phyloP scores from a whole-genome alignment of 2,797 vertebrate species.

The Lepus oiostolus region DNA sequence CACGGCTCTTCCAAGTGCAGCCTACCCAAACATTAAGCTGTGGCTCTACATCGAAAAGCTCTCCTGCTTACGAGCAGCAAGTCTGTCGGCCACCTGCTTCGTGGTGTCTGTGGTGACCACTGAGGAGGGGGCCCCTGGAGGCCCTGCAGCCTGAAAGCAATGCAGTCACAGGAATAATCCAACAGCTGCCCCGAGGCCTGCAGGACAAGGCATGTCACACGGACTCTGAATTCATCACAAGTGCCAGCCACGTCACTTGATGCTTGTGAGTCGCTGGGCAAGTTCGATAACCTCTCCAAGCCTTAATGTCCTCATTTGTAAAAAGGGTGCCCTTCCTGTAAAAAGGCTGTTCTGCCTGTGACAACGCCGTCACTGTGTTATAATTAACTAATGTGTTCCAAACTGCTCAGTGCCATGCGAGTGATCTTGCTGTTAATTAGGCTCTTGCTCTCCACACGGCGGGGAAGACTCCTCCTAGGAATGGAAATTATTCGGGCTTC shows the following conservation, averaged over 20 bases:
- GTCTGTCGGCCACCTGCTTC: not conserved
- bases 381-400: not conserved
- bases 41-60: not conserved
- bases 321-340: not conserved
- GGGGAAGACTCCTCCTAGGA: not conserved
- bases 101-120: not conserved
- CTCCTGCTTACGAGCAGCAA: not conserved
- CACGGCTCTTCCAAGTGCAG: not conserved
- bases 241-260: not conserved
- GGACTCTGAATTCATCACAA: not conserved
- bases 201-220: not conserved
- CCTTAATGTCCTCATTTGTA: not conserved
- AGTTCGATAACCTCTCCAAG: not conserved
- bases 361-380: not conserved
- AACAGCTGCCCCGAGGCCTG: not conserved
- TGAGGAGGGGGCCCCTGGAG: not conserved
- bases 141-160: not conserved
- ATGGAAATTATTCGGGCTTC: not conserved
- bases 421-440: not conserved
- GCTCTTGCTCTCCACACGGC: rapidly evolving
- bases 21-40: not conserved
- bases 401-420: not conserved
- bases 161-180: not conserved
- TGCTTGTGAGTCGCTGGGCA: not conserved
- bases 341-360: not conserved